Percentiles rank a stretch among this genome's conserved stretches.
phyloP scores from a whole-genome alignment of 2,797 vertebrate species.

The Galago senegalensis region DNA sequence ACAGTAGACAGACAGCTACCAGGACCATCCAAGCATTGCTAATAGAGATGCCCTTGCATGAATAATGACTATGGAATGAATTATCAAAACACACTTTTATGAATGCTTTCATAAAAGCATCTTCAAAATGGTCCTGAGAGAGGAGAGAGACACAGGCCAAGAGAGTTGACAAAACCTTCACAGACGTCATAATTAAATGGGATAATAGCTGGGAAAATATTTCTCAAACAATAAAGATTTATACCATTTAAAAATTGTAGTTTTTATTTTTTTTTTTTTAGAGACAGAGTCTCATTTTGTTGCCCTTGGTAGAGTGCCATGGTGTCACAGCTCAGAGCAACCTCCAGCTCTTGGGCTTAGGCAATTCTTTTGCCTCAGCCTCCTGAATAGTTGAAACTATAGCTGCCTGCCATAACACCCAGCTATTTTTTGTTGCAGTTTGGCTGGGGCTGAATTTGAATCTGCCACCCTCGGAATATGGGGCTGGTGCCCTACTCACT shows the following conservation, averaged over 20 bases:
- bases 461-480: too few species aligned
- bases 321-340: too few species aligned
- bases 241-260: conserved; percentile 50
- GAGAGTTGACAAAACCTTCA: neutral
- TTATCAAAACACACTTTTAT: neutral
- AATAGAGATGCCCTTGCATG: neutral
- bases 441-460: too few species aligned
- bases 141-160: neutral
- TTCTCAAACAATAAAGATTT: conserved; percentile 53
- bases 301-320: too few species aligned
- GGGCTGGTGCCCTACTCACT: too few species aligned
- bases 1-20: neutral
- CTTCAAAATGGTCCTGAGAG: conserved; percentile 36
- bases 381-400: too few species aligned
- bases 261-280: neutral
- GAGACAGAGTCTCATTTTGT: too few species aligned
- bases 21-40: neutral
- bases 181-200: conserved; percentile 2
- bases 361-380: too few species aligned
- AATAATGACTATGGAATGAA: neutral
- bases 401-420: too few species aligned
- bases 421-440: too few species aligned
- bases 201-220: neutral
- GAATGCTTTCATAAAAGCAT: neutral
- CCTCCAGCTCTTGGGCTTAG: too few species aligned